These are phyloP conservation scores for Zaprionus bogoriensis DNA, from an alignment of 2,888 invertebrate species.

Conservation along the genomic window DNA sequence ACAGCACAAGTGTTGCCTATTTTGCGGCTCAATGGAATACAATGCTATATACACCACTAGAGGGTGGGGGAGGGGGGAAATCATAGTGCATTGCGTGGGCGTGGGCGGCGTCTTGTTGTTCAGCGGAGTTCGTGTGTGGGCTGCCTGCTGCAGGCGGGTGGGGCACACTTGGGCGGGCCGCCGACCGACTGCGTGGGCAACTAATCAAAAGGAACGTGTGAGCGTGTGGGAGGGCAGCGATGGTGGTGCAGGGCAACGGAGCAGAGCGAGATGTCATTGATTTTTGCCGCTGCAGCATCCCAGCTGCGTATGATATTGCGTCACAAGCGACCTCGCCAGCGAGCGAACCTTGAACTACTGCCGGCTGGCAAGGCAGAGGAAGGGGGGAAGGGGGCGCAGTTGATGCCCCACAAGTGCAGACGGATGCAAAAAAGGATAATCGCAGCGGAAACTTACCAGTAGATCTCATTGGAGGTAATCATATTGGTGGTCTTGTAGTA, in stretches of 20 bases:
- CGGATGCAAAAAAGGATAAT: slow-evolving; percentile 16
- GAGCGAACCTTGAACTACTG: slow-evolving; percentile 52
- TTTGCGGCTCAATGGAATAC: slow-evolving; percentile 29
- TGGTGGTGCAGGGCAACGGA: no score
- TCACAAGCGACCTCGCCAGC: slow-evolving; percentile 50
- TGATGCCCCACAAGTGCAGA: slow-evolving; percentile 50
- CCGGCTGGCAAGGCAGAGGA: slow-evolving; percentile 3
- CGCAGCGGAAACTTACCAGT: slow-evolving; percentile 71
- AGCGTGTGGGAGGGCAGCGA: background rate
- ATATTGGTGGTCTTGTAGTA: slow-evolving; percentile 79
- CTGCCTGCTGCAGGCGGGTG: slow-evolving; percentile 21
- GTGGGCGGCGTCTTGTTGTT: slow-evolving; percentile 7
- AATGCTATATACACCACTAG: slow-evolving; percentile 12
- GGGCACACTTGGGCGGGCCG: slow-evolving; percentile 4
- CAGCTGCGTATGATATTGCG: slow-evolving; percentile 37
- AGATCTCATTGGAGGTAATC: slow-evolving; percentile 81
- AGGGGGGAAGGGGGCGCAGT: slow-evolving; percentile 1
- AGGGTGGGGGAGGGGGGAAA: no score
- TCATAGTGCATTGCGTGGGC: slow-evolving; percentile 9
- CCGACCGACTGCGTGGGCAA: slow-evolving; percentile 20
- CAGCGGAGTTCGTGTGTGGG: slow-evolving; percentile 48
- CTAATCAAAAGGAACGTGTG: background rate
- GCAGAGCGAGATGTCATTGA: slow-evolving; percentile 40
- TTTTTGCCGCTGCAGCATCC: slow-evolving; percentile 43
- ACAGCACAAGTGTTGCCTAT: slow-evolving; percentile 31